Base-by-base conservation (phyloP, 2,113 vertebrate species). In the Dipodomys stephensi region DNA sequence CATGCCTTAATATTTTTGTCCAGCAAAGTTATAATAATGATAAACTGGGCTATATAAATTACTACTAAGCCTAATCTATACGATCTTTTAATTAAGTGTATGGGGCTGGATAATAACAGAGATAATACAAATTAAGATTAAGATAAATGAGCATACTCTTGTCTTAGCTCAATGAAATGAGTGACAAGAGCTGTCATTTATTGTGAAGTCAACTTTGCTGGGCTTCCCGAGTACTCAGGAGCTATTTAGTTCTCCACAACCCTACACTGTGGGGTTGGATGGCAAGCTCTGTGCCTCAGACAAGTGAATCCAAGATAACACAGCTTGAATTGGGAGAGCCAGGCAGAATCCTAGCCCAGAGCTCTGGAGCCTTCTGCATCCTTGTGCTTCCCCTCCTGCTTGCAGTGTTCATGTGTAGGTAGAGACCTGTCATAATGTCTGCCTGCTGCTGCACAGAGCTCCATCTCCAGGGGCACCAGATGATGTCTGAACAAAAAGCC, bases 61-160 rank as follows among this genome's bases (percentile, higher is more conserved):
- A 64, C 44, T 64, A 53, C 30, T 39, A 64, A 87, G 35, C 23
- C 35, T 73, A 49, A 4, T 89, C 32, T 90, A 30, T 87, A 78
- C 77, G 74, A 32, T 95, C 53, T 91, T 7, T 71, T 86, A 39
- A 39, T 39, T 39, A 12, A 25, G 64, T 94, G 25, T 62, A 25
- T 27, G 35, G 80, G 39, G n/a, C 49, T 25, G 27, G 71, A 20
- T 71, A 95, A 20, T 71, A 95, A 64, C 0, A 93, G 68, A 93
- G 39, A 67, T 49, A 57, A 39, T 84, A 57, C 35, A 95, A 85
- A 67, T 80, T 27, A 68, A 57, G 13, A 64, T 16, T 62, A 62
- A 62, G 60, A 49, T 84, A 62, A 79, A 49, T 27, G 49, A 86
- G 83, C 53, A 67, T 18, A 18, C 22, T n/a, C 23, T 72, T 60